Conservation (phyloP, 1,140 invertebrate species). For the Platyscapa corneri region DNA sequence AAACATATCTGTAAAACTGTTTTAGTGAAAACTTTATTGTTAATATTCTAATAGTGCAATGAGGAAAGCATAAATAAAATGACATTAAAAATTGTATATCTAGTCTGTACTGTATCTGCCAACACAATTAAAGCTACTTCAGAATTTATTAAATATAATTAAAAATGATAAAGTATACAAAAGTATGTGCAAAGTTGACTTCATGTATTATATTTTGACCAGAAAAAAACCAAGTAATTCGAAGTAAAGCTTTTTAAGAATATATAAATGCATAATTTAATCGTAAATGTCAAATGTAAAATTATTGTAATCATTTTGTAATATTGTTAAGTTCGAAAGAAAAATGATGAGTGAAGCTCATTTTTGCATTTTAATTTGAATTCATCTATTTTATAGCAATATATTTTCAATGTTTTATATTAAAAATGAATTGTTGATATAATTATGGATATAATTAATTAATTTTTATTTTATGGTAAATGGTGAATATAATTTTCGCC, state of each 20-base stretch:
- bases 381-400: slow-evolving; percentile 26
- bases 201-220: slow-evolving; percentile 19
- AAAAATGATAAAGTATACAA: slow-evolving; percentile 11
- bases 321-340: neutral
- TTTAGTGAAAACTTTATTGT: neutral
- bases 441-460: neutral
- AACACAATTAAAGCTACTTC: slow-evolving; percentile 13
- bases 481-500: neutral
- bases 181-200: slow-evolving; percentile 10
- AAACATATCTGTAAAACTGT: neutral
- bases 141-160: slow-evolving; percentile 13
- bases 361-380: slow-evolving; percentile 25
- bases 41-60: neutral
- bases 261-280: neutral
- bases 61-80: slow-evolving; percentile 18
- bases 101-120: slow-evolving; percentile 40
- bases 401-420: slow-evolving; percentile 32
- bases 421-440: slow-evolving; percentile 3
- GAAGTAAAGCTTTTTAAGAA: neutral
- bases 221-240: neutral
- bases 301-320: neutral
- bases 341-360: slow-evolving; percentile 3
- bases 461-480: slow-evolving; percentile 12
- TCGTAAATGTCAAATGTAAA: neutral
- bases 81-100: slow-evolving; percentile 32